Evolutionary conservation across 2,113 vertebrate species (phyloP), one percentile per base, ranked within the genome.

Genomic region (Tichodroma muraria): DNA sequence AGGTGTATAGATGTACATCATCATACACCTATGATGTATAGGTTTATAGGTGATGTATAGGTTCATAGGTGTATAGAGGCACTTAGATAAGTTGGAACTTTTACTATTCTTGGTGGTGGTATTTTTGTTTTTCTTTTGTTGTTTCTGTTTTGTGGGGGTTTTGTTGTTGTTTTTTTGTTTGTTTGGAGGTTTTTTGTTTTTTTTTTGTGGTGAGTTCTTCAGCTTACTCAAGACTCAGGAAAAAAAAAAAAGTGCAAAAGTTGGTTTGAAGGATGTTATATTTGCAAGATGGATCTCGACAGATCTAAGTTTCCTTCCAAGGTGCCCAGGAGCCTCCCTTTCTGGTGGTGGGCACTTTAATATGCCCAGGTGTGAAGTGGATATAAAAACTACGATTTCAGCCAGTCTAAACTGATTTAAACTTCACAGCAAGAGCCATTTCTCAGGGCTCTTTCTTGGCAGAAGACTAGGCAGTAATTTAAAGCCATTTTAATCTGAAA

Each of bases 401-500:
- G 86, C 49, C 57, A 81, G 89, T 63, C 59, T 86, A 81, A 82
- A 49, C 92, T 94, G 82, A 72, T 76, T 93, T 90, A 88, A 92
- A 69, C 90, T 81, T 88, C 65, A 84, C 92, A 95, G 94, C 95
- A 65, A 94, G 95, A 90, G 76, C n/a, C 37, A 30, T 94, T 95
- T 94, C 83, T 93, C 71, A 35, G 77, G 47, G 77, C 21, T 89
- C 4, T 95, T 94, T 88, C 88, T 75, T 91, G 94, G 85, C 92
- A 93, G 90, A 96, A 83, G 68, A 80, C 72, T 93, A 73, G 94
- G 90, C 85, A 80, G 90, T 93, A 93, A 94, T 96, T 96, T 95
- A 88, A 94, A 91, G 79, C 63, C 94, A 91, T 94, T 95, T 95
- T 96, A 96, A 95, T 93, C 94, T 96, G 82, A 93, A 96, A 94